Percentiles rank a stretch among this genome's conserved stretches.
phyloP scores from a whole-genome alignment of 2,888 invertebrate species.

The Liopterus haemorrhoidalis region DNA sequence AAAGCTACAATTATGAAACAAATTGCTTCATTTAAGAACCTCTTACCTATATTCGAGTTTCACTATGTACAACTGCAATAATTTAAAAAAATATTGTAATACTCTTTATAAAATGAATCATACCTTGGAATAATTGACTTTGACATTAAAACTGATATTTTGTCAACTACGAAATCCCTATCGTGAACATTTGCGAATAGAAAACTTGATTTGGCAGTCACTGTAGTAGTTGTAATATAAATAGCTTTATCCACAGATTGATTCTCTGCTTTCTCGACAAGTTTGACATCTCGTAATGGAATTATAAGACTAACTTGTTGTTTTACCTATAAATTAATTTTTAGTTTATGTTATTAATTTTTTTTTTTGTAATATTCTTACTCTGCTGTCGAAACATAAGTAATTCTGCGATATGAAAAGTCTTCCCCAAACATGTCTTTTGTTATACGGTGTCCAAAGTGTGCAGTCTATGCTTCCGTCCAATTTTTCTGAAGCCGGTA shows the following conservation, averaged over 20 bases:
- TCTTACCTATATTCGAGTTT: no score
- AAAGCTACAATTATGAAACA: no score
- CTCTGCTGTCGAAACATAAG: slow-evolving; percentile 92
- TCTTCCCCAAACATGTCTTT: slow-evolving; percentile 79
- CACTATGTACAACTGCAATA: no score
- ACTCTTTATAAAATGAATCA: slow-evolving; percentile 22
- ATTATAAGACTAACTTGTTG: slow-evolving; percentile 81
- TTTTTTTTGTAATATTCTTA: slow-evolving; percentile 47
- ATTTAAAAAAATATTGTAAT: no score
- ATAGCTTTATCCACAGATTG: slow-evolving; percentile 63
- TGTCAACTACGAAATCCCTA: slow-evolving; percentile 80
- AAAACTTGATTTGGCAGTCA: slow-evolving; percentile 72
- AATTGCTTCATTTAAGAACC: no score
- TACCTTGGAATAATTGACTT: slow-evolving; percentile 48
- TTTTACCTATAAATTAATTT: no score
- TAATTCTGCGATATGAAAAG: slow-evolving; percentile 91
- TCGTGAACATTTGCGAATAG: slow-evolving; percentile 85
- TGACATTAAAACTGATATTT: slow-evolving; percentile 81
- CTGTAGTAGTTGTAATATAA: slow-evolving; percentile 74
- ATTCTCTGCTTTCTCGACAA: slow-evolving; percentile 70
- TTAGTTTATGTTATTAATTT: no score
- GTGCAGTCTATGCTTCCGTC: slow-evolving; percentile 91
- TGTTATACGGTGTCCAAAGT: slow-evolving; percentile 93
- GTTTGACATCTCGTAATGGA: slow-evolving; percentile 74
- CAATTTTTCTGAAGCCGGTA: slow-evolving; percentile 85